Evolutionary conservation across 2,797 vertebrate species (phyloP).

Genomic region (Podargus strigoides): DNA sequence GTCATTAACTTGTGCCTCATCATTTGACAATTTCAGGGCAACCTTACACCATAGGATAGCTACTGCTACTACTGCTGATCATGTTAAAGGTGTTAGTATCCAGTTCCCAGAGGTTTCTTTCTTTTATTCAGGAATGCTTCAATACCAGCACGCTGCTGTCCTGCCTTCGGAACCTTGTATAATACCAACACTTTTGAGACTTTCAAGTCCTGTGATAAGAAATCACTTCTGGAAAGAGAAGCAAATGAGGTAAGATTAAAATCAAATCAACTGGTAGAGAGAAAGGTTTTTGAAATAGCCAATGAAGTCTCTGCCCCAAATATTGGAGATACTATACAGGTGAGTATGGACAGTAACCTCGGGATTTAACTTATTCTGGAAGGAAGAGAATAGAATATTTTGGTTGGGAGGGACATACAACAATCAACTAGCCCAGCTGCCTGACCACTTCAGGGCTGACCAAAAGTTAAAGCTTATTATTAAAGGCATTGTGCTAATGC

Average conservation of each 20-base stretch:
- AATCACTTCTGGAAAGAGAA: constrained; percentile 86
- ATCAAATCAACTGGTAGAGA: background rate
- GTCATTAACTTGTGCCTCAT: background rate
- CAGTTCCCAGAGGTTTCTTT: background rate
- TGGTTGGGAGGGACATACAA: background rate
- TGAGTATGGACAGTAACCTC: too few relatives aligned
- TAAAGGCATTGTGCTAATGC: too few relatives aligned
- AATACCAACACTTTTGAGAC: constrained; percentile 95
- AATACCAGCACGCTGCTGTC: constrained; percentile 82
- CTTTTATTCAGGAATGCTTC: constrained; percentile 20
- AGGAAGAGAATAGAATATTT: background rate
- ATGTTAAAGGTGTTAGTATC: background rate
- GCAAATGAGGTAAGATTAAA: constrained; percentile 80
- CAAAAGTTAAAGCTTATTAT: background rate
- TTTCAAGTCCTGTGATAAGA: constrained; percentile 92
- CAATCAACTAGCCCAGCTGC: background rate
- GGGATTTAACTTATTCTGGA: background rate
- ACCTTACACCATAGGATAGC: background rate
- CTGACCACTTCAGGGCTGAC: background rate
- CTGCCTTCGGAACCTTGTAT: constrained; percentile 82
- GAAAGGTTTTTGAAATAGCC: background rate
- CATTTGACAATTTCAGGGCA: background rate
- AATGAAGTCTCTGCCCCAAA: background rate
- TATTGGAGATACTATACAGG: background rate
- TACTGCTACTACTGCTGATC: background rate